These are phyloP conservation scores for Saxidomus purpurata DNA, from an alignment of 1,140 invertebrate genomes.

Conservation along the genomic window DNA sequence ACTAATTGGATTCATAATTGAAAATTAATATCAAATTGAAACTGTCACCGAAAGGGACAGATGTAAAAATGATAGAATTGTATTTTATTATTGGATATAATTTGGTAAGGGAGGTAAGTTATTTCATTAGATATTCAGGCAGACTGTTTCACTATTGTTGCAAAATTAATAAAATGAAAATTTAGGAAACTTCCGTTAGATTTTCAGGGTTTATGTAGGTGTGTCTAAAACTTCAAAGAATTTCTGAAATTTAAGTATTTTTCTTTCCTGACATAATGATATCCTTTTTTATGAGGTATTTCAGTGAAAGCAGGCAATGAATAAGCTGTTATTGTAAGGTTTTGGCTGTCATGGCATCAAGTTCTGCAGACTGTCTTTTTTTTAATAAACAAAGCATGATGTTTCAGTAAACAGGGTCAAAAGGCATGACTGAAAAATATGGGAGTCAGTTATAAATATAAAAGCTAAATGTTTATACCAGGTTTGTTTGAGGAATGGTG, in stretches of 20 bases:
- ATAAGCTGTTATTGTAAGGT: neutral
- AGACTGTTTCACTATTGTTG: too few relatives aligned
- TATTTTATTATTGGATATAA: neutral
- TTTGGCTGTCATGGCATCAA: neutral
- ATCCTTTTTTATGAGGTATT: neutral
- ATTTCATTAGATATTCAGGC: neutral
- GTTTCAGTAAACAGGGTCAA: constrained; percentile 5
- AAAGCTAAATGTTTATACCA: constrained; percentile 11
- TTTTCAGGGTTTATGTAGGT: neutral
- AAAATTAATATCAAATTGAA: neutral
- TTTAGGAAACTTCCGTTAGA: neutral
- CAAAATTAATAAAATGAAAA: neutral
- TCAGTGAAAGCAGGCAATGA: neutral
- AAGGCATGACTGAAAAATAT: constrained; percentile 26
- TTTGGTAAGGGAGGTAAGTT: neutral
- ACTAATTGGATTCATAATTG: neutral
- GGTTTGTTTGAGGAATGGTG: neutral
- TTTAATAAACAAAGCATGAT: constrained; percentile 19
- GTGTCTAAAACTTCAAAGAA: constrained; percentile 7
- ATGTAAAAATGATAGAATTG: neutral
- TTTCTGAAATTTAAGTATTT: neutral
- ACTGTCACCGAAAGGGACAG: neutral
- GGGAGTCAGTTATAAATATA: constrained; percentile 46
- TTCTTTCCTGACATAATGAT: neutral
- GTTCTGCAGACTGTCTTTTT: neutral